Conservation (phyloP, 2,888 invertebrate species). For the Odontomyia ornata region DNA sequence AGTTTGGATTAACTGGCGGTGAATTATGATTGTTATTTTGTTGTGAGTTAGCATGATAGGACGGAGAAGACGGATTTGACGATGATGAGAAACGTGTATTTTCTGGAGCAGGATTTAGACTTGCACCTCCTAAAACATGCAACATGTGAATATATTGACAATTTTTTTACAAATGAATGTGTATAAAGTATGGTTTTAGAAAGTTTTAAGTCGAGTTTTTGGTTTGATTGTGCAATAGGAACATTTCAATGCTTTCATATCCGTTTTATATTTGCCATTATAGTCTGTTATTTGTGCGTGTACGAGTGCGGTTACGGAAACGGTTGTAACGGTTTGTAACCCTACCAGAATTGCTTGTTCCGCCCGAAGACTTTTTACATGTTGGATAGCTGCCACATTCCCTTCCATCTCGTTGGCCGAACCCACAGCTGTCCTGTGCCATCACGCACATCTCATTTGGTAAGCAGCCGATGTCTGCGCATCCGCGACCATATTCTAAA, state of each 20-base stretch:
- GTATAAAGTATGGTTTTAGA: constrained; percentile 8
- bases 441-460: constrained; percentile 75
- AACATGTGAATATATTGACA: constrained; percentile 58
- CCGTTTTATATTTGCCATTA: background rate
- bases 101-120: constrained; percentile 62
- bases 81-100: constrained; percentile 58
- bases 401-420: constrained; percentile 67
- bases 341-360: constrained; percentile 40
- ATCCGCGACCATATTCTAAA: constrained; percentile 80
- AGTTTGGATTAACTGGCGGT: constrained; percentile 60
- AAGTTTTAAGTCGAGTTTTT: background rate
- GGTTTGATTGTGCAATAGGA: constrained; percentile 1
- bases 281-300: constrained; percentile 13
- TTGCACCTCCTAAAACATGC: constrained; percentile 63
- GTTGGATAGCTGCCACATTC: constrained; percentile 76
- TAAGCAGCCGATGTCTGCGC: constrained; percentile 80
- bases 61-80: constrained; percentile 61
- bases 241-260: background rate
- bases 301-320: constrained; percentile 22
- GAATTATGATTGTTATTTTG: constrained; percentile 46
- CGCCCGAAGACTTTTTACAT: constrained; percentile 66
- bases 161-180: constrained; percentile 20
- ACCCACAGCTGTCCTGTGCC: constrained; percentile 74
- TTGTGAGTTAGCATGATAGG: constrained; percentile 52
- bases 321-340: constrained; percentile 30